Percentiles rank a stretch among this genome's conserved stretches.
Evolutionary conservation across 2,888 invertebrate species (phyloP).

Genomic region (Linyphia triangularis): DNA sequence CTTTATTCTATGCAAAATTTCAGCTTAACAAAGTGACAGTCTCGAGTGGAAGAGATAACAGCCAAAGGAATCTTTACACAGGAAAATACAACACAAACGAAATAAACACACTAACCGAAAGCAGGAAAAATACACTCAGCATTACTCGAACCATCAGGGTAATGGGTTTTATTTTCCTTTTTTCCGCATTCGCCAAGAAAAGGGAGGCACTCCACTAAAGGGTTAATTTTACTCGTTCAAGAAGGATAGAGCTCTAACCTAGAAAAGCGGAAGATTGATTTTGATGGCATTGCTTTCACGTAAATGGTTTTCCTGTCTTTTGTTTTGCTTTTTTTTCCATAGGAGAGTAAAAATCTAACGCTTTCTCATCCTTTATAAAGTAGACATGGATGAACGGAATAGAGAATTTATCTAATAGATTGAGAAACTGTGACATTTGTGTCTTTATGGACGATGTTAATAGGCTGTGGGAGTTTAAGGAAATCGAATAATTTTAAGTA

Average conservation of each 20-base stretch:
- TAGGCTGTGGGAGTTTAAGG: no score
- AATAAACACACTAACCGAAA: background rate
- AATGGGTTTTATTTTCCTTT: slow-evolving; percentile 64
- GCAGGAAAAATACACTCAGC: slow-evolving; percentile 10
- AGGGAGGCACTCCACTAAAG: slow-evolving; percentile 48
- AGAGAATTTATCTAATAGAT: slow-evolving; percentile 5
- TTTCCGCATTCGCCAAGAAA: slow-evolving; percentile 12
- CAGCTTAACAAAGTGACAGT: background rate
- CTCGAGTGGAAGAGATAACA: background rate
- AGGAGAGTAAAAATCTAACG: slow-evolving; percentile 30
- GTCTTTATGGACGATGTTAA: no score
- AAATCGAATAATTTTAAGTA: no score
- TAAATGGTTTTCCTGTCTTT: slow-evolving; percentile 39
- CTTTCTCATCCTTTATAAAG: background rate
- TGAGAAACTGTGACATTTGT: background rate
- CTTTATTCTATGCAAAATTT: background rate
- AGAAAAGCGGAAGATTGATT: slow-evolving; percentile 60
- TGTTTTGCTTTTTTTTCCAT: slow-evolving; percentile 11
- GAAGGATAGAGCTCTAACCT: slow-evolving; percentile 26
- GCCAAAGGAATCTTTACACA: background rate
- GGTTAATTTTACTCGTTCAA: slow-evolving; percentile 60
- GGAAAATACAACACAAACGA: background rate
- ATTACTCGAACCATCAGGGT: slow-evolving; percentile 55
- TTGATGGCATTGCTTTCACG: slow-evolving; percentile 58
- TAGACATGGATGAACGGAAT: background rate